Conservation (phyloP, 2,888 invertebrate species). For the Germaria angustata region DNA sequence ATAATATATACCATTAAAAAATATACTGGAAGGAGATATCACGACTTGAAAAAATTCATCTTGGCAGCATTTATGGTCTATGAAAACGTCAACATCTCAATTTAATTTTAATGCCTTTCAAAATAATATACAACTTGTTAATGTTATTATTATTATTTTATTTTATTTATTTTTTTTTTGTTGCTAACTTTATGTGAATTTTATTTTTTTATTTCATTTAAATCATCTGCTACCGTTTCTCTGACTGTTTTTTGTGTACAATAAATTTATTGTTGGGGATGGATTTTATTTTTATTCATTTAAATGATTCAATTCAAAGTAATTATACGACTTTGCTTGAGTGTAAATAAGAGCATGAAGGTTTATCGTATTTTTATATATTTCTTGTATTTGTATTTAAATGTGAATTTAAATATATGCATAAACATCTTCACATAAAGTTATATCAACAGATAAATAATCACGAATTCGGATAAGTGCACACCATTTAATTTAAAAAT, state of each 20-base stretch:
- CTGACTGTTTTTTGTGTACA: not conserved
- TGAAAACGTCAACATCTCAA: slow-evolving; percentile 58
- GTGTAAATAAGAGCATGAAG: no score
- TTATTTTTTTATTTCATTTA: slow-evolving; percentile 12
- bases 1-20: no score
- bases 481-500: no score
- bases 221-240: slow-evolving; percentile 2
- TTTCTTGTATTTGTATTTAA: no score
- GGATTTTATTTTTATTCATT: not conserved
- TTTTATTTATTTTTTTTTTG: no score
- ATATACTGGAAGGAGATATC: not conserved
- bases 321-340: no score
- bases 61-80: slow-evolving; percentile 47
- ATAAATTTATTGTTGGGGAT: slow-evolving; percentile 4
- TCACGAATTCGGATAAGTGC: no score
- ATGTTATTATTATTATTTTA: slow-evolving; percentile 3
- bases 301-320: not conserved
- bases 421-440: no score
- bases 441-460: no score
- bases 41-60: not conserved
- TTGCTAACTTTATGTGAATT: no score
- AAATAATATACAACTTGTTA: slow-evolving; percentile 56
- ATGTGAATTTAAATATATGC: no score
- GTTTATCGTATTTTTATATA: no score
- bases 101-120: slow-evolving; percentile 55